Evolutionary conservation across 2,888 invertebrate species (phyloP).

Genomic region (Trissolcus brochymenae): DNA sequence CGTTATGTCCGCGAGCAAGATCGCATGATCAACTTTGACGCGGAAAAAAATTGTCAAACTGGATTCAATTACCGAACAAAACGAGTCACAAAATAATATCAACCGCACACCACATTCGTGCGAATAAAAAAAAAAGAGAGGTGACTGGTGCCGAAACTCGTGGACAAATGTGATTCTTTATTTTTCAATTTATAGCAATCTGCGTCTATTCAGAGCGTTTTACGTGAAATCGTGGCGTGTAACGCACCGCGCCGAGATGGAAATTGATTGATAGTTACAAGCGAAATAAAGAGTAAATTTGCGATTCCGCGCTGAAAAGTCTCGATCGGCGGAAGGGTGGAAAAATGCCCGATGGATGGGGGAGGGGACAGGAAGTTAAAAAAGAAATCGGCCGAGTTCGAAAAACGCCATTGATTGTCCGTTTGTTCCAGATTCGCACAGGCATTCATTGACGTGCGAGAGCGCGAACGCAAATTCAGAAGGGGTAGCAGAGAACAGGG

Average conservation of each 20-base stretch:
- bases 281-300: conserved; percentile 53
- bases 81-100: conserved; percentile 30
- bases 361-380: background rate
- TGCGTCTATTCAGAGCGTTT: conserved; percentile 35
- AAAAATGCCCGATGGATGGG: background rate
- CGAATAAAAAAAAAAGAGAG: conserved; percentile 10
- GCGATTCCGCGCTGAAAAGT: conserved; percentile 41
- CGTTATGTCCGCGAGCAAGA: background rate
- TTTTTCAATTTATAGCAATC: conserved; percentile 45
- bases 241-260: conserved; percentile 37
- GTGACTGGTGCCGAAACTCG: conserved; percentile 4
- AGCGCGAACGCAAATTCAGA: conserved; percentile 90
- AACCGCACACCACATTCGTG: conserved; percentile 12
- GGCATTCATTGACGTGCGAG: conserved; percentile 95
- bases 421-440: conserved; percentile 86
- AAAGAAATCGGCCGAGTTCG: conserved; percentile 31
- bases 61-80: conserved; percentile 40
- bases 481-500: conserved; percentile 90
- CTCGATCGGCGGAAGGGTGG: conserved; percentile 14
- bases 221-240: conserved; percentile 28
- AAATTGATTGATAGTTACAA: conserved; percentile 52
- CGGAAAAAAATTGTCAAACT: background rate
- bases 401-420: conserved; percentile 53
- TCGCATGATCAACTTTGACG: no score
- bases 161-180: conserved; percentile 35